Conservation (phyloP, 2,888 invertebrate genomes). For the Andrena camellia region DNA sequence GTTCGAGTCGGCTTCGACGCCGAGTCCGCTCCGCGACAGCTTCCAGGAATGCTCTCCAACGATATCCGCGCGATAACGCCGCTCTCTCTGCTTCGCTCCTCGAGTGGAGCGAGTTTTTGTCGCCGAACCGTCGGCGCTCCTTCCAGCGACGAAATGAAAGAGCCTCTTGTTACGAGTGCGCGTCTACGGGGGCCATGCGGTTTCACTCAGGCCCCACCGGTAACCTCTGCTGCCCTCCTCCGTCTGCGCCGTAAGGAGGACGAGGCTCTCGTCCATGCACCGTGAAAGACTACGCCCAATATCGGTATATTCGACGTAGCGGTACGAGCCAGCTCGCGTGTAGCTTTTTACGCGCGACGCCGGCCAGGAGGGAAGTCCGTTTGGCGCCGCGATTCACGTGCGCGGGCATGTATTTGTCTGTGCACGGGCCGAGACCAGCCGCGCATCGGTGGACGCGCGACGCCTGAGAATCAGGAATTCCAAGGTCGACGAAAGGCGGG, state of each 20-base stretch:
- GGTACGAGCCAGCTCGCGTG: constrained; percentile 23
- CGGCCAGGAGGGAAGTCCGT: constrained; percentile 1
- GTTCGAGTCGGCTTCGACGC: neutral
- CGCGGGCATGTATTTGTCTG: constrained; percentile 41
- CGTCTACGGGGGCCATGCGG: constrained; percentile 49
- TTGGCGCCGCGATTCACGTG: neutral
- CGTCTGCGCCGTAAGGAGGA: constrained; percentile 1
- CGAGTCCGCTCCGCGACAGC: constrained; percentile 8
- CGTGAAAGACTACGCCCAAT: constrained; percentile 35
- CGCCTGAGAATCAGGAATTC: constrained; percentile 64
- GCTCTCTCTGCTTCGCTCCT: neutral
- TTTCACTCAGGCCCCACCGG: constrained; percentile 39
- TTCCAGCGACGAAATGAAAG: constrained; percentile 77
- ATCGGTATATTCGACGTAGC: constrained; percentile 43
- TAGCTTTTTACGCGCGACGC: constrained; percentile 22
- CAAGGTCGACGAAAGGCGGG: constrained; percentile 58
- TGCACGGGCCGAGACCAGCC: constrained; percentile 4
- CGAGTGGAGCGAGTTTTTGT: constrained; percentile 38
- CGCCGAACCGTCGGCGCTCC: constrained; percentile 33
- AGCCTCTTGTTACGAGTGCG: constrained; percentile 76
- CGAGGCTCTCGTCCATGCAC: constrained; percentile 17
- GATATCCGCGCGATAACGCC: constrained; percentile 30
- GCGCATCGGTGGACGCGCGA: constrained; percentile 45
- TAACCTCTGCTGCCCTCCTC: constrained; percentile 17
- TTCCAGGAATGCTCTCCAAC: constrained; percentile 31